Base-by-base conservation (phyloP, 2,888 invertebrate genomes). In the Drosophila rubida region DNA sequence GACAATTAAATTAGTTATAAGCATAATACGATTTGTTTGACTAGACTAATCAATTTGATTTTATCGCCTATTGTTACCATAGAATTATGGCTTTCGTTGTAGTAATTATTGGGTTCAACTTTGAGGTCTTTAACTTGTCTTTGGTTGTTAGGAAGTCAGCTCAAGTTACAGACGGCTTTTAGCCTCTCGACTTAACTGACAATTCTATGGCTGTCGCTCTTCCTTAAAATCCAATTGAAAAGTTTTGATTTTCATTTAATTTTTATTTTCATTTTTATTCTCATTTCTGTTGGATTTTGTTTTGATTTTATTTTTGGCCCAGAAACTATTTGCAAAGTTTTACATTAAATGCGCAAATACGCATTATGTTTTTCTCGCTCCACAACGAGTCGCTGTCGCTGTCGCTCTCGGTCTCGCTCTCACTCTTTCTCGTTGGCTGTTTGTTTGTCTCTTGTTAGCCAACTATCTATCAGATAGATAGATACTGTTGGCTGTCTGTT, bases 311-410 rank as follows among this genome's bases (percentile, higher is more conserved):
- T 74, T 76, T 82, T 76, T 75, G 76, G 71, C 71, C 71, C 69
- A 57, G 59, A 80, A 88, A 88, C 88, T 86, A 86, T 88, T 88
- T 75, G 61, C 60, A 70, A 84, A 88, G 80, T 84, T 84, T 83
- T 72, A 74, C 83, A 80, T 84, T 86, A 78, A 84, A 84, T 84
- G 88, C 88, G 82, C 88, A 82, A 85, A 87, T 81, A 81, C 82
- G 86, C 78, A 74, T 76, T 69, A 73, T 59, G 64, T 63, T 32
- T 35, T 37, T 7, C 13, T 22, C 42, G 22, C 11, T 8, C 5
- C 19, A 2, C 19, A 2, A 19, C 2, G 19, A 19, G 19, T 19
- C 19, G 9, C 9, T 30, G 9, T 27, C 19, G 14, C 25, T 27
- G 11, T 55, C 22, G 14, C 42, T 30, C 32, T n/a, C n/a, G n/a